Conservation (phyloP, 2,113 vertebrate genomes). For the Butorides virescens region DNA sequence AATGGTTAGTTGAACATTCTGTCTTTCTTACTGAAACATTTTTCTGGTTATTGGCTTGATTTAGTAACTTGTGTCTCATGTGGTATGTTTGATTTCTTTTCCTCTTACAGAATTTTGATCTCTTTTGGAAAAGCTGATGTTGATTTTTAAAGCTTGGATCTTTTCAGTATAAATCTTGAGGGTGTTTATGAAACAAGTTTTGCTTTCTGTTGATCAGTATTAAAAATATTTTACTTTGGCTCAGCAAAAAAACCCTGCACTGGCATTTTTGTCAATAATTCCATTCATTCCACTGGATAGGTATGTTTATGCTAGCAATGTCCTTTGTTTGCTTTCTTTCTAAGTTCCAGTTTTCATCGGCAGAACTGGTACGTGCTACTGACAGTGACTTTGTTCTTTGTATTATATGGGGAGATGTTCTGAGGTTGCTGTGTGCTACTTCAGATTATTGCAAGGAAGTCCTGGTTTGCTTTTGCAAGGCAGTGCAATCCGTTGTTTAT, state of each 20-base stretch:
- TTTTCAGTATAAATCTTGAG: background rate
- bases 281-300: background rate
- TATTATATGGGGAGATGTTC: background rate
- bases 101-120: background rate
- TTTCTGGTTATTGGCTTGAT: constrained; percentile 41
- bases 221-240: constrained; percentile 34
- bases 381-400: background rate
- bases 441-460: background rate
- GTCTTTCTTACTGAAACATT: background rate
- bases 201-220: constrained; percentile 1
- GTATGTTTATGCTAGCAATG: background rate
- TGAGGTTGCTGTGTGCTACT: background rate
- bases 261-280: background rate
- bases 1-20: constrained; percentile 67
- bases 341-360: background rate
- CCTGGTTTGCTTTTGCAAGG: background rate
- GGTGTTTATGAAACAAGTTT: constrained; percentile 4
- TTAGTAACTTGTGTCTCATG: background rate
- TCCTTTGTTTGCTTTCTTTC: background rate
- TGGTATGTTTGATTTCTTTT: background rate
- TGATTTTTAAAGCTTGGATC: background rate
- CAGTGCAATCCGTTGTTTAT: background rate
- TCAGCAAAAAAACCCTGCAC: background rate
- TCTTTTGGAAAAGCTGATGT: background rate
- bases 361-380: background rate